Conservation (phyloP, 1,140 invertebrate species). For the Hyles vespertilio region DNA sequence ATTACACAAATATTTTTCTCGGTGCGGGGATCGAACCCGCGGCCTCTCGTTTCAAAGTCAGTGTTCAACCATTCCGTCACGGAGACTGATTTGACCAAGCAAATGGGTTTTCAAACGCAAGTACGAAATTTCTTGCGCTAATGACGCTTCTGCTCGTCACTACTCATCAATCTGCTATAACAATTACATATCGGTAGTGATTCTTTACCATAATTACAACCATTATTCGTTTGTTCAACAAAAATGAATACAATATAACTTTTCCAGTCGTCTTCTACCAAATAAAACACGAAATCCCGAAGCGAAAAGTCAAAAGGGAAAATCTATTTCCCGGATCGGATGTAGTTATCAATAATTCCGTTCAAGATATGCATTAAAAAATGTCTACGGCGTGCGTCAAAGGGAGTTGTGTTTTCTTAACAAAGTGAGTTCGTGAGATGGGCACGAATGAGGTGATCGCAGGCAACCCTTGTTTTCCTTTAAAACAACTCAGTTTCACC, state of each 20-base stretch:
- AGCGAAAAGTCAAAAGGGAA: slow-evolving; percentile 30
- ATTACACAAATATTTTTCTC: too few species aligned
- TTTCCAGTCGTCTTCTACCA: neutral
- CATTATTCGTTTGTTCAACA: too few species aligned
- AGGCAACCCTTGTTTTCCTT: slow-evolving; percentile 42
- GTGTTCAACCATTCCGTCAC: too few species aligned
- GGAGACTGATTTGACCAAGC: too few species aligned
- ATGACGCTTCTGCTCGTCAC: too few species aligned
- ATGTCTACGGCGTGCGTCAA: slow-evolving; percentile 32
- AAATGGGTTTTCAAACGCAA: too few species aligned
- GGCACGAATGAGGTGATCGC: slow-evolving; percentile 29
- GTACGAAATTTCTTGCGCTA: too few species aligned
- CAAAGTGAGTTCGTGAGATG: slow-evolving; percentile 43
- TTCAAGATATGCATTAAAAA: slow-evolving; percentile 52
- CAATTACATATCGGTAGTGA: too few species aligned
- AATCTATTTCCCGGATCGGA: slow-evolving; percentile 30
- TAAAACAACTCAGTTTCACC: slow-evolving; percentile 36
- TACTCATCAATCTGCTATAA: too few species aligned
- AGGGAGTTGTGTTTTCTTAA: slow-evolving; percentile 40
- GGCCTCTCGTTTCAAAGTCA: too few species aligned
- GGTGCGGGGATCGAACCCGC: too few species aligned
- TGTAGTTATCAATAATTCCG: slow-evolving; percentile 57
- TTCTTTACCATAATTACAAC: too few species aligned
- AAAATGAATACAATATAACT: neutral
- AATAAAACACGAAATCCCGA: slow-evolving; percentile 2